These are phyloP conservation scores for Aplodontia rufa DNA, from an alignment of 2,113 vertebrate genomes.

Conservation along the genomic window DNA sequence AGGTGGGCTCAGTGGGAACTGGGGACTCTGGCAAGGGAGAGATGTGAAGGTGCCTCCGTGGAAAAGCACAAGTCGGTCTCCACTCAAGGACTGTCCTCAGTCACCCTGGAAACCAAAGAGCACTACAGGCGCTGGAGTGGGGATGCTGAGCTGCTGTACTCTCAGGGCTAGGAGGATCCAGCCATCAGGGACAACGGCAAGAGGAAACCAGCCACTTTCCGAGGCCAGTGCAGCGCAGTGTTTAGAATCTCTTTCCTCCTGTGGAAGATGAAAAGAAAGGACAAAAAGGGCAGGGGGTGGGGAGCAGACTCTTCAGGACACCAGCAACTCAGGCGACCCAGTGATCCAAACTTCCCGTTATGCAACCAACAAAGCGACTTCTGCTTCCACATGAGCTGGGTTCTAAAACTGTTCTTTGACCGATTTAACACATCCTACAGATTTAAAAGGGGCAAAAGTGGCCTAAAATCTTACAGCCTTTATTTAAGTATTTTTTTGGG, in stretches of 20 bases:
- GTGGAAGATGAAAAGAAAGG: slow-evolving; percentile 67
- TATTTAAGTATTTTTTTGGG: not conserved
- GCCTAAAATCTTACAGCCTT: slow-evolving; percentile 54
- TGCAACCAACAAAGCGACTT: slow-evolving; percentile 46
- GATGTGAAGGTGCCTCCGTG: not conserved
- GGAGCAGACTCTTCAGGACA: not conserved
- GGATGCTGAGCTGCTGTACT: not conserved
- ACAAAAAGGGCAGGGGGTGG: not conserved
- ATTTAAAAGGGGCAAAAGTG: slow-evolving; percentile 46
- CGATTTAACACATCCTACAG: slow-evolving; percentile 60
- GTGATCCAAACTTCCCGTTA: slow-evolving; percentile 67
- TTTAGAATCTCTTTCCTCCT: slow-evolving; percentile 47
- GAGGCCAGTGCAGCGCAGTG: not conserved
- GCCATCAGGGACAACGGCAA: not conserved
- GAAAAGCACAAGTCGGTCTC: not conserved
- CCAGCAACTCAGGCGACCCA: slow-evolving; percentile 28
- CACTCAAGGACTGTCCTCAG: not conserved
- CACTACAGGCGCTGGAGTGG: not conserved
- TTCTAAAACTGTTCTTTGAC: slow-evolving; percentile 55
- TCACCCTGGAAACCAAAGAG: slow-evolving; percentile 25
- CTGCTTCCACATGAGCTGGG: slow-evolving; percentile 22
- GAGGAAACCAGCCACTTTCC: slow-evolving; percentile 17
- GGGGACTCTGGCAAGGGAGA: not conserved
- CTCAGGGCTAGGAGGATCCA: not conserved
- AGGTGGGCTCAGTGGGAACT: fast-evolving